Percentiles rank a stretch among this genome's conserved stretches.
Evolutionary conservation across 2,888 invertebrate species (phyloP).

Genomic region (Chaitophorus viminalis): DNA sequence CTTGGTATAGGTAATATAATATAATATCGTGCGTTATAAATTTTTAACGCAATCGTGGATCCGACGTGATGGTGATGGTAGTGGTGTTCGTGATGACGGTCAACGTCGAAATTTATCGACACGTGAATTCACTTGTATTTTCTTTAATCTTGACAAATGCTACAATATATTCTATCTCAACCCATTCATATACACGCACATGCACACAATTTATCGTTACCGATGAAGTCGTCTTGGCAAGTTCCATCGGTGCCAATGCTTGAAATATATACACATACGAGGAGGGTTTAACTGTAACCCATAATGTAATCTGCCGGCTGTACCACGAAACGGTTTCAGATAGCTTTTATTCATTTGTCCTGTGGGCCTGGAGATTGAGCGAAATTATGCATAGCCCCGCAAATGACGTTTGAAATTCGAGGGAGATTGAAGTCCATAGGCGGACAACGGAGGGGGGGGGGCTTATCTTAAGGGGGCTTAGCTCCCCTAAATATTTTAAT

Average conservation of each 20-base stretch:
- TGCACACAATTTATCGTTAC: neutral
- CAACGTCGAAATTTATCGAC: conserved; percentile 4
- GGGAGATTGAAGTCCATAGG: too few species aligned
- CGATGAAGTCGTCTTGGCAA: conserved; percentile 2
- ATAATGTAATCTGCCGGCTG: neutral
- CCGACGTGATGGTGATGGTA: too few species aligned
- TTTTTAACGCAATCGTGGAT: neutral
- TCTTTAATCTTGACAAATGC: conserved; percentile 28
- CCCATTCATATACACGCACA: too few species aligned
- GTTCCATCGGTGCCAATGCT: neutral
- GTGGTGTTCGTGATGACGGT: neutral
- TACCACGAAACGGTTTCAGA: neutral
- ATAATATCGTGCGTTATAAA: too few species aligned
- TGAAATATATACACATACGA: neutral
- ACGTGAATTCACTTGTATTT: conserved; percentile 22
- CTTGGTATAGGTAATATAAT: too few species aligned
- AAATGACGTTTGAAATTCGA: too few species aligned
- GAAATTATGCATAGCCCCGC: too few species aligned
- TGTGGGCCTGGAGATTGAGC: neutral
- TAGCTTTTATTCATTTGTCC: neutral
- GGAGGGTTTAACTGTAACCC: neutral
- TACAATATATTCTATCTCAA: neutral
- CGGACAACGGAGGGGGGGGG: too few species aligned
- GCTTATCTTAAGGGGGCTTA: too few species aligned
- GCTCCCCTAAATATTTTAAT: too few species aligned